Percentiles rank a stretch among this genome's conserved stretches.
Conservation (phyloP, 2,888 invertebrate genomes). For the Ormia ochracea region DNA sequence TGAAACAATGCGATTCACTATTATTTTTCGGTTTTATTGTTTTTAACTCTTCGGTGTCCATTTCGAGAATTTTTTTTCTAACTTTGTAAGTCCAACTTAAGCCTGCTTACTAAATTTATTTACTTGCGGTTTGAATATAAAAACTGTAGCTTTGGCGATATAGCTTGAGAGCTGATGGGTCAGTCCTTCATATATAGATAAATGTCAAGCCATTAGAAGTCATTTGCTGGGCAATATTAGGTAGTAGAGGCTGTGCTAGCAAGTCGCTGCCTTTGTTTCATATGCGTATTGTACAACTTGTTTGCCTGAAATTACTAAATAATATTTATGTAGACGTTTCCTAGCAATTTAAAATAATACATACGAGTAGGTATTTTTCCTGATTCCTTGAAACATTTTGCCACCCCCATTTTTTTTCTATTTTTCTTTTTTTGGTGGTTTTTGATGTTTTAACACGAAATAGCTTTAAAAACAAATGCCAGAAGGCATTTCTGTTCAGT, state of each 20-base stretch:
- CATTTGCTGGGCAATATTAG: background rate
- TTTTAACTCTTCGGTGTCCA: too few species aligned
- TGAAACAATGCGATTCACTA: too few species aligned
- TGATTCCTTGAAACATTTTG: background rate
- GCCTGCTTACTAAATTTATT: too few species aligned
- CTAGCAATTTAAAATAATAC: conserved; percentile 45
- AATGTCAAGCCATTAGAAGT: too few species aligned
- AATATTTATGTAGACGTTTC: conserved; percentile 48
- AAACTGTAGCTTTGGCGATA: too few species aligned
- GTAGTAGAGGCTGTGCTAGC: background rate
- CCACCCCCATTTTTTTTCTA: background rate
- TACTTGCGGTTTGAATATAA: too few species aligned
- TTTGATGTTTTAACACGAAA: conserved; percentile 53
- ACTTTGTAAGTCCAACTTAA: too few species aligned
- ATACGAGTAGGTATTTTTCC: background rate
- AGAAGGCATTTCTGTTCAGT: conserved; percentile 45
- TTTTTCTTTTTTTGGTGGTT: conserved; percentile 15
- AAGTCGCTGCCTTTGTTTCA: background rate
- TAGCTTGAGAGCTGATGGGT: too few species aligned
- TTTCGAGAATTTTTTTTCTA: too few species aligned
- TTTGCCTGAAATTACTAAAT: conserved; percentile 30
- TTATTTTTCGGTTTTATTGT: too few species aligned
- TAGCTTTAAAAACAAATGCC: conserved; percentile 52
- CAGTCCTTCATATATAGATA: too few species aligned
- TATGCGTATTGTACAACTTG: background rate